Conservation (phyloP, 2,797 vertebrate genomes). For the Astyanax mexicanus region DNA sequence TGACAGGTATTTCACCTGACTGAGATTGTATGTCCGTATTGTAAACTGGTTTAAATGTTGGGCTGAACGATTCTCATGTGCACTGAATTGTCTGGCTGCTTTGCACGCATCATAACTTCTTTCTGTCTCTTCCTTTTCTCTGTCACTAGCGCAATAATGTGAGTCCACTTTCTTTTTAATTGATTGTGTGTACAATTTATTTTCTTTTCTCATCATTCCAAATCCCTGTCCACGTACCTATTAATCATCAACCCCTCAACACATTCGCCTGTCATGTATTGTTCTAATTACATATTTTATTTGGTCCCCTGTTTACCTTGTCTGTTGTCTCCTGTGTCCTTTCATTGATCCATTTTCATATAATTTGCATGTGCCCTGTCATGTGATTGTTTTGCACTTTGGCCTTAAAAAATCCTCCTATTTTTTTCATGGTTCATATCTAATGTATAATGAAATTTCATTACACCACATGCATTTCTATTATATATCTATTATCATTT, state of each 20-base stretch:
- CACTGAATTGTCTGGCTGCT: conserved; percentile 54
- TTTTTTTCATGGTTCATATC: background rate
- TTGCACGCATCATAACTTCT: conserved; percentile 75
- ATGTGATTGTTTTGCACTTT: conserved; percentile 10
- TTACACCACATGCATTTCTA: background rate
- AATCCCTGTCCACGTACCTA: conserved; percentile 4
- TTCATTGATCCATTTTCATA: conserved; percentile 35
- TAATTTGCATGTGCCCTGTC: conserved; percentile 25
- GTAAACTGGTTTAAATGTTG: conserved; percentile 31
- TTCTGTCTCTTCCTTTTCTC: conserved; percentile 71
- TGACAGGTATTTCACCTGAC: conserved; percentile 82
- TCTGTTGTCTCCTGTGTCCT: conserved; percentile 47
- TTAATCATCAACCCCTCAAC: background rate
- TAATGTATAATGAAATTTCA: background rate
- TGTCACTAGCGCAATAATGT: conserved; percentile 75
- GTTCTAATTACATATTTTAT: background rate
- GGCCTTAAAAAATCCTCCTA: background rate
- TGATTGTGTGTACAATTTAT: conserved; percentile 27
- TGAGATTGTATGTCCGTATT: background rate
- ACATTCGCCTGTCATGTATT: conserved; percentile 3
- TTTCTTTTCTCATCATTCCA: conserved; percentile 23
- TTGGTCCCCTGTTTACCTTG: background rate
- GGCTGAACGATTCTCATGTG: conserved; percentile 22
- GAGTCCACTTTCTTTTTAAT: conserved; percentile 65
- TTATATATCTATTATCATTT: background rate